Percentiles rank a stretch among this genome's conserved stretches.
Evolutionary conservation across 2,113 vertebrate species (phyloP).

Genomic region (Bambusicola thoracicus): DNA sequence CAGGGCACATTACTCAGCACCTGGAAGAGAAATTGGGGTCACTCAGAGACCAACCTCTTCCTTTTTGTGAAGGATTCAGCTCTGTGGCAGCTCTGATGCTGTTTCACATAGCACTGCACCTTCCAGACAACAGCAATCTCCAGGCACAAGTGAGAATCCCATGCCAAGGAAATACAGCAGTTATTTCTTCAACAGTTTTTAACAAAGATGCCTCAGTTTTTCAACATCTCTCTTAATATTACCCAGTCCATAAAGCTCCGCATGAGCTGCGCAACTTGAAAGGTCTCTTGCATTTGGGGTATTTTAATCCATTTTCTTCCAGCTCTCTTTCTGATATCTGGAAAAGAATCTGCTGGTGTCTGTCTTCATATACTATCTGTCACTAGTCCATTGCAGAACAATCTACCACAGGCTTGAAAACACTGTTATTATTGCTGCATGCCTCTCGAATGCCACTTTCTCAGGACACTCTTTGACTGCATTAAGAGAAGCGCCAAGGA

Average conservation of each 20-base stretch:
- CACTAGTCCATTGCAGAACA: not conserved
- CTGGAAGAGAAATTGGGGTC: not conserved
- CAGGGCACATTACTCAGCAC: not conserved
- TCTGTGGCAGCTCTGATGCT: not conserved
- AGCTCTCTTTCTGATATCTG: not conserved
- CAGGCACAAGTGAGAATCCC: not conserved
- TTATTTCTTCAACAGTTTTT: constrained; percentile 9
- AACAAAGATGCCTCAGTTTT: not conserved
- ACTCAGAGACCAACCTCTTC: not conserved
- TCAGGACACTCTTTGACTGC: not conserved
- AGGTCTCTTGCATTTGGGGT: not conserved
- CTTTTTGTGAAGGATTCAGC: not conserved
- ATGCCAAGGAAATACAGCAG: not conserved
- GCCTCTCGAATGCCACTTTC: not conserved
- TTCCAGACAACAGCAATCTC: constrained; percentile 3
- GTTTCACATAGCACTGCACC: not conserved
- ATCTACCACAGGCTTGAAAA: not conserved
- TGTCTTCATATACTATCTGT: not conserved
- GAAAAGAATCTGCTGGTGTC: not conserved
- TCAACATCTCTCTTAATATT: not conserved
- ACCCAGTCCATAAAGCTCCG: not conserved
- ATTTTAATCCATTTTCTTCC: not conserved
- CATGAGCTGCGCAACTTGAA: not conserved
- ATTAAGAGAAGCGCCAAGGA: not conserved
- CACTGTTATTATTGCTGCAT: not conserved